These are phyloP conservation scores for Eupristina koningsbergeri DNA, from an alignment of 1,140 invertebrate genomes.

Conservation along the genomic window DNA sequence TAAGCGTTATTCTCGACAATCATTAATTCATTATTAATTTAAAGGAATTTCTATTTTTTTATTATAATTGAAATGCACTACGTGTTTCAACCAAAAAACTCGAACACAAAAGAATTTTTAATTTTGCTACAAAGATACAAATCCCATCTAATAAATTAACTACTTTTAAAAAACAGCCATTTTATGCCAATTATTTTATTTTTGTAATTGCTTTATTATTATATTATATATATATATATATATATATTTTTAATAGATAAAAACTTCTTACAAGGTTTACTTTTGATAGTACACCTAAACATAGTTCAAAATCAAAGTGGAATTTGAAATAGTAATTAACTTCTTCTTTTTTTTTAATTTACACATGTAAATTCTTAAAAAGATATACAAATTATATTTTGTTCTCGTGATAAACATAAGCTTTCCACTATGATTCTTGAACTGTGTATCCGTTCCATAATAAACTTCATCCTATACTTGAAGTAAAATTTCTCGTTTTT, in stretches of 20 bases:
- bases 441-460: constrained; percentile 24
- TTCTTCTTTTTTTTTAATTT: neutral
- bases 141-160: neutral
- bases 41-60: neutral
- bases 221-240: no score
- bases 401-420: neutral
- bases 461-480: constrained; percentile 40
- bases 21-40: neutral
- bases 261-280: constrained; percentile 36
- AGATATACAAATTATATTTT: neutral
- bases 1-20: no score
- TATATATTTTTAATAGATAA: constrained; percentile 28
- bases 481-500: constrained; percentile 26
- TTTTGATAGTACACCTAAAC: neutral
- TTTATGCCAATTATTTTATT: constrained; percentile 38
- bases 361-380: neutral
- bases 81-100: neutral
- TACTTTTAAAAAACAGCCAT: constrained; percentile 39
- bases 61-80: neutral
- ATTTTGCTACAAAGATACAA: neutral
- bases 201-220: constrained; percentile 14
- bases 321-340: neutral
- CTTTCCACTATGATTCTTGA: constrained; percentile 32
- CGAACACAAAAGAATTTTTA: constrained; percentile 29
- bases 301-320: constrained; percentile 32